These are phyloP conservation scores for Limnephilus rhombicus DNA, from an alignment of 2,888 invertebrate genomes.

Conservation along the genomic window DNA sequence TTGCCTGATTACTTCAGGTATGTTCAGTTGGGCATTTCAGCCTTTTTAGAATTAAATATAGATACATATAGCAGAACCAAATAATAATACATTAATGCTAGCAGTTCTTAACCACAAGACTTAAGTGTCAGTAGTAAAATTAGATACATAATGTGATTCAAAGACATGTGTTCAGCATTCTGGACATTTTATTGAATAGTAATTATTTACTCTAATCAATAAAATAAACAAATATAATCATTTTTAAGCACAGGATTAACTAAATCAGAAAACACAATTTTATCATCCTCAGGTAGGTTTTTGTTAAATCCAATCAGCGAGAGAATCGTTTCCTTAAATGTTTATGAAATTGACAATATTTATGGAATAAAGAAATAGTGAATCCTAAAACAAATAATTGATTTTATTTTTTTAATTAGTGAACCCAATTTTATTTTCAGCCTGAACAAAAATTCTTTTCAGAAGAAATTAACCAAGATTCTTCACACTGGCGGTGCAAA, in stretches of 20 bases:
- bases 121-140: conserved; percentile 29
- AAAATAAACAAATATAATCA: neutral
- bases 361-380: conserved; percentile 33
- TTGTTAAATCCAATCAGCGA: neutral
- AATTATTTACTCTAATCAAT: neutral
- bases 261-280: neutral
- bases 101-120: conserved; percentile 24
- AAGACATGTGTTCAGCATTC: conserved; percentile 11
- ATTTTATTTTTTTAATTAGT: neutral
- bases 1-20: neutral
- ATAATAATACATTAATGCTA: conserved; percentile 26
- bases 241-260: neutral
- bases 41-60: neutral
- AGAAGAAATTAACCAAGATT: neutral
- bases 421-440: neutral
- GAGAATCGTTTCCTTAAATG: conserved; percentile 1
- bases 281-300: neutral
- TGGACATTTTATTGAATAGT: neutral
- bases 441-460: neutral
- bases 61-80: conserved; percentile 16
- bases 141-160: conserved; percentile 33
- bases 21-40: neutral
- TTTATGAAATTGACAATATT: conserved; percentile 29
- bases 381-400: conserved; percentile 3
- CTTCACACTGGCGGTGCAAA: neutral